These are phyloP conservation scores for Limnothrissa miodon DNA, from an alignment of 2,113 vertebrate species.

Conservation along the genomic window DNA sequence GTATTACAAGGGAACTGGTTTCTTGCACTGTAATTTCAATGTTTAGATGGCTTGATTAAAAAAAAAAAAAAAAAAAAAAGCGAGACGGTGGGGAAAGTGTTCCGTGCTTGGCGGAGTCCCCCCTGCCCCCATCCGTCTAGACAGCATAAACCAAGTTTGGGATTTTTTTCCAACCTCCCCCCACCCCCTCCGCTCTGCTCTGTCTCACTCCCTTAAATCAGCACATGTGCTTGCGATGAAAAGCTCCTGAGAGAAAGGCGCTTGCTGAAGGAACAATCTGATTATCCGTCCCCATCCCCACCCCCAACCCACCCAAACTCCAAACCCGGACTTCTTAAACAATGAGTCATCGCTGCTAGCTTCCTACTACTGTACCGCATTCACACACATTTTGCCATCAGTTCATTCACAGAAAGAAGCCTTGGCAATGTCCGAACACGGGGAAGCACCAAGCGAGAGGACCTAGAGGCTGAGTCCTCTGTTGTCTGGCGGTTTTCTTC, in stretches of 20 bases:
- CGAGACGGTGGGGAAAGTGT: conserved; percentile 42
- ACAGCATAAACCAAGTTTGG: conserved; percentile 69
- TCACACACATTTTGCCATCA: conserved; percentile 53
- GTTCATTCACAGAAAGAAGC: conserved; percentile 71
- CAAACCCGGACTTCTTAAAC: conserved; percentile 20
- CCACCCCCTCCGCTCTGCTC: conserved; percentile 19
- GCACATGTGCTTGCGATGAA: conserved; percentile 74
- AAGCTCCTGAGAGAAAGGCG: conserved; percentile 67
- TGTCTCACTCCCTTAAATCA: conserved; percentile 55
- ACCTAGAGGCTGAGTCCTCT: not conserved
- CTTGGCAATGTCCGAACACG: conserved; percentile 61
- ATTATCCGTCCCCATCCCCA: conserved; percentile 39
- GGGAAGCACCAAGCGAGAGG: conserved; percentile 31
- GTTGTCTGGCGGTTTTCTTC: not conserved
- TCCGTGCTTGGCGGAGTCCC: conserved; percentile 31
- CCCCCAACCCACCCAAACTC: not conserved
- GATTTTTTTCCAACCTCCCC: conserved; percentile 56
- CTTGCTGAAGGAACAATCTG: conserved; percentile 49
- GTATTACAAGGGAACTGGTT: conserved; percentile 47
- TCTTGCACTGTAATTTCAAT: conserved; percentile 62
- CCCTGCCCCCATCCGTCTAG: conserved; percentile 71
- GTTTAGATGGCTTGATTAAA: conserved; percentile 71
- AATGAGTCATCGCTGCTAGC: conserved; percentile 70
- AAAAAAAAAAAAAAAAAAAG: conserved; percentile 27
- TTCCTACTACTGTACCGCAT: conserved; percentile 59